Evolutionary conservation across 2,888 invertebrate species (phyloP), one percentile per base, ranked within the genome.

Genomic region (Drosophila picticornis): DNA sequence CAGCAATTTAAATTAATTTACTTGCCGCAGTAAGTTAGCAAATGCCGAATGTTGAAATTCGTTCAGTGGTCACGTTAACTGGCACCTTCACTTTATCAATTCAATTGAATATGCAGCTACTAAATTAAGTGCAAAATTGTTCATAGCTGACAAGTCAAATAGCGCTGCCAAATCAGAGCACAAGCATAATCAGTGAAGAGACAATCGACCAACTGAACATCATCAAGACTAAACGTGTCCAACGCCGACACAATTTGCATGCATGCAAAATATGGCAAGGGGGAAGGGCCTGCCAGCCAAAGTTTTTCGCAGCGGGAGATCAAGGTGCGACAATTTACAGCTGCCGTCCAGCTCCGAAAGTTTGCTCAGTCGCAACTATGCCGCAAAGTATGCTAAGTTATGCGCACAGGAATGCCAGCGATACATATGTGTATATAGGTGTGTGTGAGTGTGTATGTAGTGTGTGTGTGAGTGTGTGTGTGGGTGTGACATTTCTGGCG

Each of bases 321-420:
- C 46, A 46, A 74, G 80, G 77, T 83, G 83, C 52, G 71, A 74
- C 72, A 58, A 55, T 82, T 73, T 69, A 40, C 40, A 66, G 78
- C 55, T 36, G 25, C 38, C n/a, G 75, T 77, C 81, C 81, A 56
- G 68, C 53, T 36, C 31, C 38, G 62, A 75, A 88, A 80, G 79
- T 81, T 77, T 82, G 72, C 87, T 38, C 38, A 80, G 77, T 83
- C 88, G 77, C 73, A 88, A 88, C 86, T 90, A 86, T 80, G 81
- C 87, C 83, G 72, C 77, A 83, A 89, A 88, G 86, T 84, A 81
- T 78, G 87, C 83, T 69, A 77, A 89, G 90, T 83, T 90, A 90
- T 88, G 84, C 80, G 77, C 31, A 73, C 19, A 40, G 34, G 55
- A 52, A 53, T 72, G 84, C 77, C 73, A 53, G 69, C 53, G 64